phyloP scores from a whole-genome alignment of 1,140 invertebrate genomes.

The Coenobita brevimanus region DNA sequence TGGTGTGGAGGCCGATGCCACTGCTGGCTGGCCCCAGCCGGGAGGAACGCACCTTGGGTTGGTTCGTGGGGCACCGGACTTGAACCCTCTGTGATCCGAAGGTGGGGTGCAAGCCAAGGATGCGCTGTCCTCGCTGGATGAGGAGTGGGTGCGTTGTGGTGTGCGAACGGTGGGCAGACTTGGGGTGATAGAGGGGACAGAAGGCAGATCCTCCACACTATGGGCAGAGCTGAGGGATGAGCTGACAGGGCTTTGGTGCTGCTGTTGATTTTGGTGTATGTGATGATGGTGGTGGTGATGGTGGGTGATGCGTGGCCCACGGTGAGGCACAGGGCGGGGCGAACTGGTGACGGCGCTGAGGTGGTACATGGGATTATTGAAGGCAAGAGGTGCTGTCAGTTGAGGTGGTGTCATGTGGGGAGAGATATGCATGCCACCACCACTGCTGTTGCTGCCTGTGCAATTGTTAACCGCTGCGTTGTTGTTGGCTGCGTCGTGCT shows the following conservation, averaged over 20 bases:
- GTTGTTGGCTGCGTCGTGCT: constrained; percentile 69
- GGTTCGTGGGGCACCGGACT: constrained; percentile 72
- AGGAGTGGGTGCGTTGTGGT: constrained; percentile 63
- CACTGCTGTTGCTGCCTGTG: constrained; percentile 69
- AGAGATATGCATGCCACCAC: constrained; percentile 59
- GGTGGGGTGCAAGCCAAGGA: constrained; percentile 71
- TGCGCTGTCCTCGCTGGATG: constrained; percentile 63
- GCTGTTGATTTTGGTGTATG: constrained; percentile 54
- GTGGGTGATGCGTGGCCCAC: constrained; percentile 44
- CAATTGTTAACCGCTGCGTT: constrained; percentile 71
- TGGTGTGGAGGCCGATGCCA: constrained; percentile 32
- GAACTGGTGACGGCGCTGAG: constrained; percentile 69
- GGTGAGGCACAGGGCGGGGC: constrained; percentile 57
- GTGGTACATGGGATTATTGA: constrained; percentile 88
- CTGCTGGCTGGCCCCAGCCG: constrained; percentile 42
- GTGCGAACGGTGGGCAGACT: constrained; percentile 54
- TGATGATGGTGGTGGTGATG: constrained; percentile 58
- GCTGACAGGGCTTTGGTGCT: constrained; percentile 64
- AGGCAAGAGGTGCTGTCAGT: constrained; percentile 82
- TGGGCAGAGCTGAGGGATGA: constrained; percentile 70
- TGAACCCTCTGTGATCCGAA: constrained; percentile 70
- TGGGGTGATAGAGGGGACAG: constrained; percentile 52
- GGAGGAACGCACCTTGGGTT: constrained; percentile 71
- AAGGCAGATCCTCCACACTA: constrained; percentile 70
- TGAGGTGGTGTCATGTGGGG: constrained; percentile 63